Conservation (phyloP, 2,797 vertebrate species). For the Hoplostethus mediterraneus region DNA sequence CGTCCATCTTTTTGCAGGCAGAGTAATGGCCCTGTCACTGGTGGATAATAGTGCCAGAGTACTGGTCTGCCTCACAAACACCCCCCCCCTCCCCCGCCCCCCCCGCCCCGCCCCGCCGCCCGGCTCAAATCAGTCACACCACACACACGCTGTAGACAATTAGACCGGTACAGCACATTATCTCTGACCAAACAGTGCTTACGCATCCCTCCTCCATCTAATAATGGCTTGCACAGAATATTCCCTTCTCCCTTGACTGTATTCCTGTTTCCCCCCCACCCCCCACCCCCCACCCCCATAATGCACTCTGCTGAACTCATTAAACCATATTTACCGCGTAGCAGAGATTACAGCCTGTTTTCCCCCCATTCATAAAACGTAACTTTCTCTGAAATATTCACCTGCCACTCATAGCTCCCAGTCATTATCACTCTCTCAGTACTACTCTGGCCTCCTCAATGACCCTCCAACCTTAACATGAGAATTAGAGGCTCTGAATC, state of each 20-base stretch:
- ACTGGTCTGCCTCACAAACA: conserved; percentile 84
- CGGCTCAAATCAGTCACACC: conserved; percentile 76
- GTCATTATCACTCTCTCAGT: background rate
- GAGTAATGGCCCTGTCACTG: conserved; percentile 97
- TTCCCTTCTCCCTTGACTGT: conserved; percentile 21
- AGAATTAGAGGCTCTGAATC: conserved; percentile 22
- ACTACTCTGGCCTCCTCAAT: background rate
- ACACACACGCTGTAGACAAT: conserved; percentile 84
- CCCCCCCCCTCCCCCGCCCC: background rate
- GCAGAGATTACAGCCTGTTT: background rate
- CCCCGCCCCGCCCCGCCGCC: conserved; percentile 39
- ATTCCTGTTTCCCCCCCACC: background rate
- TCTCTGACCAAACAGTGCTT: conserved; percentile 79
- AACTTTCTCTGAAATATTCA: background rate
- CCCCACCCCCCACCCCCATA: background rate
- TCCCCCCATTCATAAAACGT: conserved; percentile 2
- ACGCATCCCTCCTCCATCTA: conserved; percentile 59
- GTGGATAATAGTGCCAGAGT: conserved; percentile 92
- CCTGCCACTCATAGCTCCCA: background rate
- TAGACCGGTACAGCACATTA: conserved; percentile 77
- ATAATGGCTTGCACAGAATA: conserved; percentile 16
- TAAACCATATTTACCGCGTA: conserved; percentile 5
- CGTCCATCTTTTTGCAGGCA: conserved; percentile 94
- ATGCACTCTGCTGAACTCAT: conserved; percentile 18
- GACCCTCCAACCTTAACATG: conserved; percentile 4